Evolutionary conservation across 2,888 invertebrate species (phyloP).

Genomic region (Macrosoma leucophasiata): DNA sequence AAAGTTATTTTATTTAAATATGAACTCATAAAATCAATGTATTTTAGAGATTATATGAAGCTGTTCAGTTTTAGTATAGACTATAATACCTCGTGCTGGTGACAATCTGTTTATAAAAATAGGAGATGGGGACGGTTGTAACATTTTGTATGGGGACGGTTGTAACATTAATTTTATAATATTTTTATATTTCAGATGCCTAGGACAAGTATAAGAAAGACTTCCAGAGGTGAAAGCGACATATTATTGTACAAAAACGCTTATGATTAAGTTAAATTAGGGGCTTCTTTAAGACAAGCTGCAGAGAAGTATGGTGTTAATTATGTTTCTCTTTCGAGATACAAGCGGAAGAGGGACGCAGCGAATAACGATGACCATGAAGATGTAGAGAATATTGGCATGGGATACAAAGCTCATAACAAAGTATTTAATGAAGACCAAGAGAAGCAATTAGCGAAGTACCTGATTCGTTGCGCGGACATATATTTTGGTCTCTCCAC

Average conservation of each 20-base stretch:
- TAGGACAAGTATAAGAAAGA: conserved; percentile 11
- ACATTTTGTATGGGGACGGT: conserved; percentile 9
- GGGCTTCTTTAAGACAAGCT: conserved; percentile 9
- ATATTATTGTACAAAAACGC: conserved; percentile 10
- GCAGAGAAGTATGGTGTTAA: conserved; percentile 10
- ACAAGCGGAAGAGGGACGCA: conserved; percentile 9
- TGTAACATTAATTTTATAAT: conserved; percentile 8
- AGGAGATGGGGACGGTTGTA: conserved; percentile 12
- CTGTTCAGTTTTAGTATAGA: background rate
- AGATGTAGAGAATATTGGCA: background rate
- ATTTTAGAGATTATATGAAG: conserved; percentile 2
- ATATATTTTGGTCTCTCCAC: conserved; percentile 17
- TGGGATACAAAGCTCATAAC: background rate
- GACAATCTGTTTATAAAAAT: background rate
- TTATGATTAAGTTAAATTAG: conserved; percentile 10
- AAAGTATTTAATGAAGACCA: background rate
- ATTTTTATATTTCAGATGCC: conserved; percentile 14
- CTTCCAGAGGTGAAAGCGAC: conserved; percentile 9
- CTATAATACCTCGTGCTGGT: conserved; percentile 1
- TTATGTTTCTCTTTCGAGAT: conserved; percentile 10
- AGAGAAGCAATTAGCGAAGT: background rate
- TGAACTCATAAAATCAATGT: background rate
- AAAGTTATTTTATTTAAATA: too few species aligned
- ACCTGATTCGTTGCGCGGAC: background rate
- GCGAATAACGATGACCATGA: background rate